A percentile compares a stretch with the other conserved stretches of the same genome.
Evolutionary conservation across 2,888 invertebrate species (phyloP).

Genomic region (Piscicola geometra): DNA sequence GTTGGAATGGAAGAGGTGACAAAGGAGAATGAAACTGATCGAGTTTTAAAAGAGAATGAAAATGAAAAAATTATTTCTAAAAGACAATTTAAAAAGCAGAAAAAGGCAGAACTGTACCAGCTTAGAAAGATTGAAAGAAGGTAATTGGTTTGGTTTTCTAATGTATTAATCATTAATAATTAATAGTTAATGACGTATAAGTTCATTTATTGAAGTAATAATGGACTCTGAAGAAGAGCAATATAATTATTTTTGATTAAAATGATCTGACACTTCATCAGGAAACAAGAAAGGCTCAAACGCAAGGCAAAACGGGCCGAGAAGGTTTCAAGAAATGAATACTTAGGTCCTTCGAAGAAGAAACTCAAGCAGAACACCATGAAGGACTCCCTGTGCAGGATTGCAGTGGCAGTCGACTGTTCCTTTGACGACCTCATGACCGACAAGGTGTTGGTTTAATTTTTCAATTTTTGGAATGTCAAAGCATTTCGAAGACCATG

Average conservation of each 20-base stretch:
- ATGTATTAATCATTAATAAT: background rate
- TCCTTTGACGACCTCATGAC: constrained; percentile 87
- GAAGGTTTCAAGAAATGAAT: constrained; percentile 63
- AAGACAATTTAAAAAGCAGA: constrained; percentile 38
- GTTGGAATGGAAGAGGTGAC: background rate
- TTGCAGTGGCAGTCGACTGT: constrained; percentile 76
- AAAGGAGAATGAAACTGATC: background rate
- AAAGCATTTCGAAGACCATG: too few relatives aligned
- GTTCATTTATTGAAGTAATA: background rate
- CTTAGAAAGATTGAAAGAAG: constrained; percentile 37
- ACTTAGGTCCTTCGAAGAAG: constrained; percentile 68
- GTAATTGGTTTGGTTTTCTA: constrained; percentile 10
- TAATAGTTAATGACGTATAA: background rate
- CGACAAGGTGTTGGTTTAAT: constrained; percentile 60
- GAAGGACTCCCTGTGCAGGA: constrained; percentile 65
- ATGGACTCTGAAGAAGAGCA: background rate
- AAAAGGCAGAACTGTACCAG: constrained; percentile 37
- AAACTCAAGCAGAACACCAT: constrained; percentile 67
- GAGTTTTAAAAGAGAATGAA: background rate
- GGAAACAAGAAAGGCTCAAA: constrained; percentile 32
- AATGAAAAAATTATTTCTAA: constrained; percentile 37
- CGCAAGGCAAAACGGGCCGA: constrained; percentile 66
- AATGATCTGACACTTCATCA: background rate
- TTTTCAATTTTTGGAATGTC: too few relatives aligned
- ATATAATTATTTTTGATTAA: background rate